These are phyloP conservation scores for Falco naumanni DNA, from an alignment of 2,797 vertebrate genomes.

Conservation along the genomic window DNA sequence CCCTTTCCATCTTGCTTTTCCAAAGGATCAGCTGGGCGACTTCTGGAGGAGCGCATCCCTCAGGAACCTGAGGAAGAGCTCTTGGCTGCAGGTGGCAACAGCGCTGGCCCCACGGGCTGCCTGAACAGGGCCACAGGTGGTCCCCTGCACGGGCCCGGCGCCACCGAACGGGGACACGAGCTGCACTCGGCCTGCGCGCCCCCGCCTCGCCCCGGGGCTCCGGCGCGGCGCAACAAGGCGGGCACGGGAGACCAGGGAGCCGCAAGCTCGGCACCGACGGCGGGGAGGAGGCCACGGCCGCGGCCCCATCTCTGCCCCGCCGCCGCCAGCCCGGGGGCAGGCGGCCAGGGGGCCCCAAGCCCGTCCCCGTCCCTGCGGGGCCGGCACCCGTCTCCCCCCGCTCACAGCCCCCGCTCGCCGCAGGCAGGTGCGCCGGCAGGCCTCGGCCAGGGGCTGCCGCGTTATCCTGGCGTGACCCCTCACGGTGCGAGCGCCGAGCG, in stretches of 20 bases:
- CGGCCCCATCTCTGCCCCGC: neutral
- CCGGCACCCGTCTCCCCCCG: neutral
- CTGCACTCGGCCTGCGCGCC: too few relatives aligned
- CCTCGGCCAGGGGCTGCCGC: neutral
- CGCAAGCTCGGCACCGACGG: neutral
- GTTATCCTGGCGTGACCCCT: neutral
- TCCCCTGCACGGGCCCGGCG: neutral
- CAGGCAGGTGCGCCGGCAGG: neutral
- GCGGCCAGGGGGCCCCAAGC: neutral
- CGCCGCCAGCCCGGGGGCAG: neutral
- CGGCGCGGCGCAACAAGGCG: too few relatives aligned
- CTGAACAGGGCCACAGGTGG: too few relatives aligned
- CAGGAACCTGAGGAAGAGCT: rapidly evolving
- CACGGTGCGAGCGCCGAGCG: neutral
- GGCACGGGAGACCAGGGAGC: neutral
- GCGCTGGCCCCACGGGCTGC: neutral
- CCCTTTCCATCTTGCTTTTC: neutral
- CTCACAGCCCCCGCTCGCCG: neutral
- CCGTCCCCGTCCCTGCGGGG: too few relatives aligned
- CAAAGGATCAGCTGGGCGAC: neutral
- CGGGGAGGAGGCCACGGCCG: neutral
- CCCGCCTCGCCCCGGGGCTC: too few relatives aligned
- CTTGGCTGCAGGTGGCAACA: neutral
- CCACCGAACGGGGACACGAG: neutral
- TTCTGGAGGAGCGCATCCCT: neutral